Conservation (phyloP, 1,140 invertebrate genomes). For the Drosophila orosa region DNA sequence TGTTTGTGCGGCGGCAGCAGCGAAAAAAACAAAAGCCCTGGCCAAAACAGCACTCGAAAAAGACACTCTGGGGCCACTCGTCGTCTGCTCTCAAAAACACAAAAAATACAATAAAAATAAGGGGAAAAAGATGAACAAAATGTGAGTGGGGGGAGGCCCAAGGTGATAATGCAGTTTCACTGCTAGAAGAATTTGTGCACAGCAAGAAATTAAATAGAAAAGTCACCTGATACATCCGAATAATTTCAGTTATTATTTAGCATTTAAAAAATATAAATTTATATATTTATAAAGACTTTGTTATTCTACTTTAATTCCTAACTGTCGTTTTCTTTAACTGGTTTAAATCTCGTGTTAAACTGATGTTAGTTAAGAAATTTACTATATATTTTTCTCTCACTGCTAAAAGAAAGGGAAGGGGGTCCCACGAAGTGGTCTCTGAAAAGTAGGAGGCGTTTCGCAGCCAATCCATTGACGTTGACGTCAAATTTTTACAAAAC, state of each 20-base stretch:
- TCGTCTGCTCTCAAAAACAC: conserved; percentile 30
- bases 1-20: conserved; percentile 67
- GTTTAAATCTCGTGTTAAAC: neutral
- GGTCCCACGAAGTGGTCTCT: conserved; percentile 1
- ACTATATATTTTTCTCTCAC: neutral
- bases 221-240: fast-evolving
- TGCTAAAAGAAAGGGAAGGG: conserved; percentile 16
- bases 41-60: conserved; percentile 70
- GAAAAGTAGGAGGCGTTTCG: conserved; percentile 21
- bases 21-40: conserved; percentile 71
- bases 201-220: conserved; percentile 17
- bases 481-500: conserved; percentile 56
- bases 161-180: conserved; percentile 78
- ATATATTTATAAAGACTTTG: neutral
- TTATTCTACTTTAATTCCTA: neutral
- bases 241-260: neutral
- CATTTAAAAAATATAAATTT: neutral
- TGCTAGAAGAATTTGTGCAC: conserved; percentile 25
- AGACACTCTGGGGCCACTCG: conserved; percentile 75
- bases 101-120: neutral
- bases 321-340: neutral
- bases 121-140: conserved; percentile 9
- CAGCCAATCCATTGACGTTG: conserved; percentile 54
- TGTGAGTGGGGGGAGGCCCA: conserved; percentile 58
- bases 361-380: no score